phyloP scores from a whole-genome alignment of 1,140 invertebrate genomes.

The Zaprionus inermis region DNA sequence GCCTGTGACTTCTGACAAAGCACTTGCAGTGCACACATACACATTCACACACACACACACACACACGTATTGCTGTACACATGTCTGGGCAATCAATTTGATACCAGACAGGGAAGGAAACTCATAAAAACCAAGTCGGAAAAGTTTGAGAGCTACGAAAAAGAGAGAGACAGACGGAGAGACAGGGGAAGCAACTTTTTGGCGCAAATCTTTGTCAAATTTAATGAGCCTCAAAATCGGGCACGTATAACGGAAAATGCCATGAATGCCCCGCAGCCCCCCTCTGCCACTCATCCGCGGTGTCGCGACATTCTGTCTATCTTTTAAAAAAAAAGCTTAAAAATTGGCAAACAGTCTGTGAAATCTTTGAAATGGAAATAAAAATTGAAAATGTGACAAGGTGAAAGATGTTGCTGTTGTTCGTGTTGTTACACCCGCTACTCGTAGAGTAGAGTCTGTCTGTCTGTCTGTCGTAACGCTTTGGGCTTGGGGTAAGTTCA shows the following conservation, averaged over 20 bases:
- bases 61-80: neutral
- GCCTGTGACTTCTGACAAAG: slow-evolving; percentile 52
- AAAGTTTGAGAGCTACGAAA: slow-evolving; percentile 54
- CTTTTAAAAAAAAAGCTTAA: slow-evolving; percentile 32
- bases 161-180: neutral
- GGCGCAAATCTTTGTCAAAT: slow-evolving; percentile 69
- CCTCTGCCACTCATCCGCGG: neutral
- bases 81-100: slow-evolving; percentile 65
- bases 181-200: slow-evolving; percentile 43
- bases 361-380: slow-evolving; percentile 66
- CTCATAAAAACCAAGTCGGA: slow-evolving; percentile 42
- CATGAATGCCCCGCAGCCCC: neutral
- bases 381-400: slow-evolving; percentile 80
- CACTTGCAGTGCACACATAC: slow-evolving; percentile 48
- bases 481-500: too few species aligned
- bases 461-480: too few species aligned
- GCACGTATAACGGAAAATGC: slow-evolving; percentile 19
- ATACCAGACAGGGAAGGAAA: slow-evolving; percentile 54
- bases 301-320: slow-evolving; percentile 31
- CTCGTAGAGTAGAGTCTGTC: too few species aligned
- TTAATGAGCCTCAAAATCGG: slow-evolving; percentile 76
- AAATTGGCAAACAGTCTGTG: slow-evolving; percentile 65
- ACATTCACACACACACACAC: slow-evolving; percentile 5
- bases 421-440: neutral
- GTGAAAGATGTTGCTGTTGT: slow-evolving; percentile 53